A percentile compares a stretch with the other conserved stretches of the same genome.
phyloP scores from a whole-genome alignment of 1,140 invertebrate genomes.

The Eriosoma lanigerum region DNA sequence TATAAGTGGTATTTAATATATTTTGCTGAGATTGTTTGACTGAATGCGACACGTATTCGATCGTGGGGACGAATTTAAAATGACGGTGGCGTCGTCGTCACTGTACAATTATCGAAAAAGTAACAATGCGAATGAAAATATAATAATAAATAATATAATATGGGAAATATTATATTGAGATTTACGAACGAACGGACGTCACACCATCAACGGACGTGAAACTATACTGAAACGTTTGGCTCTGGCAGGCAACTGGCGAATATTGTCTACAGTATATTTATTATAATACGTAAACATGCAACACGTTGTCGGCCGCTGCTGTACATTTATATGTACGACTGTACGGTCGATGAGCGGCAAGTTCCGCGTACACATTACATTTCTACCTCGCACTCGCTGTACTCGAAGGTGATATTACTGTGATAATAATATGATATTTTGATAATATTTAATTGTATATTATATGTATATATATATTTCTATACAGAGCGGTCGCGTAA shows the following conservation, averaged over 20 bases:
- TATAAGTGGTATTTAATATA: too few relatives aligned
- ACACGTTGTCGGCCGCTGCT: constrained; percentile 32
- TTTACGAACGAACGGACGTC: constrained; percentile 1
- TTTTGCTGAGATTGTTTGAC: too few relatives aligned
- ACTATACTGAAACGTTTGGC: neutral
- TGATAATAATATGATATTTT: neutral
- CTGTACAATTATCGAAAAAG: neutral
- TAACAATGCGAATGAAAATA: too few relatives aligned
- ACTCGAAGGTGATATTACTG: neutral
- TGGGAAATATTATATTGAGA: neutral
- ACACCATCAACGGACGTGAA: neutral
- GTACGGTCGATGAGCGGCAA: neutral
- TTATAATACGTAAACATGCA: constrained; percentile 38
- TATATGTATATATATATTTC: too few relatives aligned
- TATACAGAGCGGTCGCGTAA: neutral
- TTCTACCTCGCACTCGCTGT: neutral
- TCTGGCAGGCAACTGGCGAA: neutral
- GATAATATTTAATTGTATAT: too few relatives aligned
- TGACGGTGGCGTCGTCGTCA: neutral
- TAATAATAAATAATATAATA: neutral
- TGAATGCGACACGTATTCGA: too few relatives aligned
- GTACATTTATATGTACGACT: neutral
- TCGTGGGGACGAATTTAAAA: too few relatives aligned
- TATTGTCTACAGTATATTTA: neutral
- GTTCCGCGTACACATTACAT: constrained; percentile 24